Percentiles rank a stretch among this genome's conserved stretches.
Conservation (phyloP, 2,113 vertebrate genomes). For the Corvus cornix region DNA sequence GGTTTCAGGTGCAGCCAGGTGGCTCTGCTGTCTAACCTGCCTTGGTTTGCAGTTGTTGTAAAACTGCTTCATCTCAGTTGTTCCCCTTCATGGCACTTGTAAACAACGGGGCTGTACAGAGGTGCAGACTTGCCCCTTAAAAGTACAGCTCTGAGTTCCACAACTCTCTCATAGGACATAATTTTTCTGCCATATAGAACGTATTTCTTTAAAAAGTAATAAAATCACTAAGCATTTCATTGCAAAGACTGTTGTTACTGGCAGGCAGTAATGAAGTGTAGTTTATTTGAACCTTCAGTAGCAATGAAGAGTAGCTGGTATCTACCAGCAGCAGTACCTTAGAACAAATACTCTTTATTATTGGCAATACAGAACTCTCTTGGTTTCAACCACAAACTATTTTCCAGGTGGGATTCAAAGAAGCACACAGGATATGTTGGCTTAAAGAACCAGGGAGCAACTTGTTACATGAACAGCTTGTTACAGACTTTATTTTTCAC, state of each 20-base stretch:
- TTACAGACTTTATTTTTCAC: conserved; percentile 99
- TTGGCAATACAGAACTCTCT: not conserved
- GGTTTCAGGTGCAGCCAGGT: not conserved
- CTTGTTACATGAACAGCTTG: conserved; percentile 99
- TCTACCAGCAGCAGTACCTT: not conserved
- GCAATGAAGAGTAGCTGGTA: not conserved
- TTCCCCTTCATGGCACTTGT: not conserved
- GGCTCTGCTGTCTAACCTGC: not conserved
- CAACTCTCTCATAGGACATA: not conserved
- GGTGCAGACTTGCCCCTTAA: not conserved
- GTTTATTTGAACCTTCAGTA: not conserved
- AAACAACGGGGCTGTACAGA: not conserved
- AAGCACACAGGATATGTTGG: conserved; percentile 99
- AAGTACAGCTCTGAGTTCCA: not conserved
- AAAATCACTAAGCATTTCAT: not conserved
- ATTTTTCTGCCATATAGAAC: not conserved
- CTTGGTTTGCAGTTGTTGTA: not conserved
- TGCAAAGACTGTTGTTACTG: not conserved
- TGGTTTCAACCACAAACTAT: not conserved
- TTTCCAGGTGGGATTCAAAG: conserved; percentile 96
- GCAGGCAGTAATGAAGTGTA: not conserved
- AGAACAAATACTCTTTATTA: not conserved
- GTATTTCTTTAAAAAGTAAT: not conserved
- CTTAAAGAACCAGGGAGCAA: conserved; percentile 98
- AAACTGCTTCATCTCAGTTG: not conserved